Conservation (phyloP, 2,113 vertebrate genomes). For the Cavia aperea region DNA sequence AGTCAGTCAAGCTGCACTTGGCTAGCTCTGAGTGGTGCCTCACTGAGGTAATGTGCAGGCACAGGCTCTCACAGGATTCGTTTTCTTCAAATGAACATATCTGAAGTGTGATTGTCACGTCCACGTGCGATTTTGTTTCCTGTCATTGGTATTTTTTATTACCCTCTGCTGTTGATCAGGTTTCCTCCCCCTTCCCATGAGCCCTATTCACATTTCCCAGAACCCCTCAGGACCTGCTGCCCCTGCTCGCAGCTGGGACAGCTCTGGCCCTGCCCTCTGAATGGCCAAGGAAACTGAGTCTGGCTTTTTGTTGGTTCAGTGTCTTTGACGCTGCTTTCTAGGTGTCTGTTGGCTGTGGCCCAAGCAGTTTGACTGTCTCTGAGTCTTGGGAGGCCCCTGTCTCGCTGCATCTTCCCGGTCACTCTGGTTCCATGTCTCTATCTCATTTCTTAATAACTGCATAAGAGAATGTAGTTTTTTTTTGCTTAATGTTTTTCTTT, state of each 20-base stretch:
- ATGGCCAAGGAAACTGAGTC: background rate
- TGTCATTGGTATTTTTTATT: background rate
- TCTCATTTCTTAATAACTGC: background rate
- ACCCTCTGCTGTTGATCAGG: background rate
- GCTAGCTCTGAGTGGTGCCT: background rate
- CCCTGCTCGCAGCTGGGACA: background rate
- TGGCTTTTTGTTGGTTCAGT: background rate
- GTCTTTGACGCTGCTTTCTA: conserved; percentile 41
- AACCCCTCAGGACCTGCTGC: background rate
- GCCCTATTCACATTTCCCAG: conserved; percentile 3
- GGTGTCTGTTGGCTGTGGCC: conserved; percentile 24
- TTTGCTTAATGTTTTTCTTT: background rate
- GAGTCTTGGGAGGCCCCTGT: background rate
- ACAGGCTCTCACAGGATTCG: background rate
- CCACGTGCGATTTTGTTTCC: background rate
- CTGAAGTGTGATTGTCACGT: background rate
- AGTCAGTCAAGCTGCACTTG: background rate
- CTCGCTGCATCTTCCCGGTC: background rate
- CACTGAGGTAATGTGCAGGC: background rate
- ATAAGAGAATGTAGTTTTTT: background rate
- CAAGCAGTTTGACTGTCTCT: background rate
- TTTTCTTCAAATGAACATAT: background rate
- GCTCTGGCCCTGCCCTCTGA: background rate
- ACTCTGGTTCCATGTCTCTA: background rate
- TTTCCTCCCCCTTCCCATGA: background rate